Percentiles rank a stretch among this genome's conserved stretches.
phyloP scores from a whole-genome alignment of 2,797 vertebrate species.

The Macropodus opercularis region DNA sequence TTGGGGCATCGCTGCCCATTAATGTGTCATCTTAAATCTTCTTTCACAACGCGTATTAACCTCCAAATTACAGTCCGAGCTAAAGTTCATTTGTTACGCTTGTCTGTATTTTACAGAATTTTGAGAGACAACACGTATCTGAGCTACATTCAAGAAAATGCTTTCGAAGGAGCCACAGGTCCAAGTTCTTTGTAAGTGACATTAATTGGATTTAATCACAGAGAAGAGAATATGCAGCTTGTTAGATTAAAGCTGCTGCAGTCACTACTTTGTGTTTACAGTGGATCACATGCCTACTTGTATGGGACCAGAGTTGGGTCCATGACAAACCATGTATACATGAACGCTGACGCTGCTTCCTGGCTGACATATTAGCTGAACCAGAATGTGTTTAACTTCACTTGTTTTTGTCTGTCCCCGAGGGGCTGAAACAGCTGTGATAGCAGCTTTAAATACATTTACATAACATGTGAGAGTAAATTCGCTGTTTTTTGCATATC shows the following conservation, averaged over 20 bases:
- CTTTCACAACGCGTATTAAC: constrained; percentile 16
- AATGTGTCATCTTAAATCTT: constrained; percentile 41
- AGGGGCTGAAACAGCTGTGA: neutral
- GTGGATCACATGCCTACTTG: neutral
- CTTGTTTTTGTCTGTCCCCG: neutral
- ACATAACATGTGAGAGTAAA: neutral
- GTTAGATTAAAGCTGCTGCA: constrained; percentile 1
- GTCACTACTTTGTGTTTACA: neutral
- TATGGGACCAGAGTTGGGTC: neutral
- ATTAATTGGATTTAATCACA: neutral
- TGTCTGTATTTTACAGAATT: constrained; percentile 75
- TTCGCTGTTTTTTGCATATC: neutral
- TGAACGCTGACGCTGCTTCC: neutral
- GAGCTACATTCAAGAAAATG: constrained; percentile 82
- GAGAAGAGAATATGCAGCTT: neutral
- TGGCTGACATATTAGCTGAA: neutral
- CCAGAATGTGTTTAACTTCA: neutral
- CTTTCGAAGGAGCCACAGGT: constrained; percentile 86
- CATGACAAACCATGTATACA: too few relatives aligned
- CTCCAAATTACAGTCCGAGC: constrained; percentile 10
- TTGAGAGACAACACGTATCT: constrained; percentile 87
- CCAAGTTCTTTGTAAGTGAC: constrained; percentile 88
- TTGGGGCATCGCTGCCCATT: constrained; percentile 33
- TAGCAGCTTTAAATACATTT: neutral
- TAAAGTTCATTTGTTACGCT: constrained; percentile 27